Percentiles rank a stretch among this genome's conserved stretches.
These are phyloP conservation scores for Pachypeltis micranthus DNA, from an alignment of 1,140 invertebrate species.

Conservation along the genomic window DNA sequence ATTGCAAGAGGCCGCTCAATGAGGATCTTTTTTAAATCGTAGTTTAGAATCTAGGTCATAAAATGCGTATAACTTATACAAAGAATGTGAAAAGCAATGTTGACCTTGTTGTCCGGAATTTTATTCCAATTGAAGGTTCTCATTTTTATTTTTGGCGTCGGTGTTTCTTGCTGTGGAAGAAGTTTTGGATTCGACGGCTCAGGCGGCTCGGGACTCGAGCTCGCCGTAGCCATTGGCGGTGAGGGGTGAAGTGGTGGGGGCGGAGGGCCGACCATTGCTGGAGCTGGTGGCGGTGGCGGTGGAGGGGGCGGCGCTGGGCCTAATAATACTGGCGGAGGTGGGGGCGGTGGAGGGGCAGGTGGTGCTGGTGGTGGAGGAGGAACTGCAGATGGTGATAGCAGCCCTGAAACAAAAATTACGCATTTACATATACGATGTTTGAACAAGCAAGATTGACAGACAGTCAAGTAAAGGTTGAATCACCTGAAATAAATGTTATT, in stretches of 20 bases:
- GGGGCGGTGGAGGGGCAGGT: constrained; percentile 36
- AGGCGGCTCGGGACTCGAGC: constrained; percentile 30
- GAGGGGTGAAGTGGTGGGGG: constrained; percentile 30
- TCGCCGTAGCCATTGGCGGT: constrained; percentile 33
- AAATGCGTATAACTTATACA: too few relatives aligned
- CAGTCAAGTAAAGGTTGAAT: too few relatives aligned
- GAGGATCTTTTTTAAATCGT: too few relatives aligned
- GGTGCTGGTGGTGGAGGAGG: constrained; percentile 35
- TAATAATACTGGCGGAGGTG: constrained; percentile 30
- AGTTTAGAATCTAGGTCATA: too few relatives aligned
- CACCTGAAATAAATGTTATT: too few relatives aligned
- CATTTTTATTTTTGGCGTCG: constrained; percentile 83
- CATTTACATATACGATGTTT: too few relatives aligned
- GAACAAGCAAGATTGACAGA: too few relatives aligned
- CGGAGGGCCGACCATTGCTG: constrained; percentile 33
- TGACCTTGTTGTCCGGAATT: constrained; percentile 74
- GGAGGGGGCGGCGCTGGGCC: constrained; percentile 33
- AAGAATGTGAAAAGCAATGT: too few relatives aligned
- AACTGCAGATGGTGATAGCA: constrained; percentile 36
- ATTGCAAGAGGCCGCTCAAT: constrained; percentile 39
- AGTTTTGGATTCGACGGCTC: constrained; percentile 32
- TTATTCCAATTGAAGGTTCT: constrained; percentile 92
- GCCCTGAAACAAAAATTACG: constrained; percentile 35
- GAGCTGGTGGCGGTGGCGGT: constrained; percentile 34
- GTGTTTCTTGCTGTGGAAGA: constrained; percentile 75